Conservation (phyloP, 2,888 invertebrate species). For the Portevinia maculata region DNA sequence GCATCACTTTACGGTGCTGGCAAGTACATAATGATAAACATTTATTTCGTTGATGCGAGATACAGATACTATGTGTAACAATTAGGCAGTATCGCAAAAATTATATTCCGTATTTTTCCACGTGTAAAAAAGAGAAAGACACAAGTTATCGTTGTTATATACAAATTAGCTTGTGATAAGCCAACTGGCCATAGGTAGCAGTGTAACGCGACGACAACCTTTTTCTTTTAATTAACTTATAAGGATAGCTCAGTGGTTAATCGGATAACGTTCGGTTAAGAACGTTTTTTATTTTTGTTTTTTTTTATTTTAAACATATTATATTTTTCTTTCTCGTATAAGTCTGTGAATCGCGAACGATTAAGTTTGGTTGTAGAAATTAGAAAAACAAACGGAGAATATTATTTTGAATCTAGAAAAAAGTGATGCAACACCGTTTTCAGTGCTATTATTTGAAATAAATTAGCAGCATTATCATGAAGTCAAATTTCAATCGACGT, state of each 20-base stretch:
- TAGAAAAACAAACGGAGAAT: not conserved
- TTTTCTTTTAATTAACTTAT: conserved; percentile 46
- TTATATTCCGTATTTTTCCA: not conserved
- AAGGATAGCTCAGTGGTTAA: conserved; percentile 77
- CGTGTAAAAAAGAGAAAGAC: no score
- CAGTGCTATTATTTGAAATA: conserved; percentile 11
- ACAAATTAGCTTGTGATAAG: conserved; percentile 12
- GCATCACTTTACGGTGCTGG: conserved; percentile 29
- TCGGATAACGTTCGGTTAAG: conserved; percentile 78
- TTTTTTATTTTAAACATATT: not conserved
- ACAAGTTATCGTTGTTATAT: not conserved
- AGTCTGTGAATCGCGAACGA: not conserved
- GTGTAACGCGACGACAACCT: conserved; percentile 18
- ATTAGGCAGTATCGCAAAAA: conserved; percentile 27
- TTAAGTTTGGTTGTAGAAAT: conserved; percentile 14
- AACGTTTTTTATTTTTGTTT: conserved; percentile 73
- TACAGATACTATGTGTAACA: conserved; percentile 48
- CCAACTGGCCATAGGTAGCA: not conserved
- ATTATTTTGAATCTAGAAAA: not conserved
- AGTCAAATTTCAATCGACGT: conserved; percentile 79
- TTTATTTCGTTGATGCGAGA: conserved; percentile 39
- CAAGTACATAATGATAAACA: conserved; percentile 17
- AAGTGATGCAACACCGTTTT: conserved; percentile 61
- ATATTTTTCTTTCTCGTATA: no score
- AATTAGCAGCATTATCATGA: conserved; percentile 26